phyloP scores from a whole-genome alignment of 2,797 vertebrate species.

The Pagetopsis macropterus region DNA sequence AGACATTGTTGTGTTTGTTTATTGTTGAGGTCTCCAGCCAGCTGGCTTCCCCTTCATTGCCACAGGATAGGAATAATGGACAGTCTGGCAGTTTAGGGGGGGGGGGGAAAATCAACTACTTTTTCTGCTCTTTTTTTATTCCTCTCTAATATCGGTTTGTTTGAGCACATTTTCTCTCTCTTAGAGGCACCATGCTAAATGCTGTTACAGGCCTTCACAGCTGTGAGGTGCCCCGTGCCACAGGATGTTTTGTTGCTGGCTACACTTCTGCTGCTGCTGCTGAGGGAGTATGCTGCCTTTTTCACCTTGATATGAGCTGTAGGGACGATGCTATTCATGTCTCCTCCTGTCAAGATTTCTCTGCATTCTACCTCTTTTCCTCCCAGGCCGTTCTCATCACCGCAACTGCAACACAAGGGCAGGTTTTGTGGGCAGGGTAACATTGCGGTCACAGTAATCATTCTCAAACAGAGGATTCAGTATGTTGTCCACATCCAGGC shows the following conservation, averaged over 20 bases:
- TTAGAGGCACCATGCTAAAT: slow-evolving; percentile 24
- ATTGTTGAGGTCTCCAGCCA: slow-evolving; percentile 73
- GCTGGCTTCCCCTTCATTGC: slow-evolving; percentile 68
- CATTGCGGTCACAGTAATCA: background rate
- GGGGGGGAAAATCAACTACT: slow-evolving; percentile 36
- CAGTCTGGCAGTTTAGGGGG: slow-evolving; percentile 41
- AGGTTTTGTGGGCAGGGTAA: slow-evolving; percentile 4
- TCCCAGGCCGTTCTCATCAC: slow-evolving; percentile 19
- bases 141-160: slow-evolving; percentile 31
- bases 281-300: slow-evolving; percentile 36
- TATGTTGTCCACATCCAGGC: background rate
- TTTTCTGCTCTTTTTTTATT: slow-evolving; percentile 1
- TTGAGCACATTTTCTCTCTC: slow-evolving; percentile 34
- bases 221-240: slow-evolving; percentile 21
- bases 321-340: slow-evolving; percentile 36
- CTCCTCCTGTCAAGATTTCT: slow-evolving; percentile 38
- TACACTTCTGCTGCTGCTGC: slow-evolving; percentile 40
- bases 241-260: slow-evolving; percentile 19
- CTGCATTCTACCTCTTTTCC: slow-evolving; percentile 24
- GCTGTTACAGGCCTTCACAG: slow-evolving; percentile 34
- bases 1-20: slow-evolving; percentile 76
- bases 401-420: slow-evolving; percentile 15
- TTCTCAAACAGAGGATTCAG: background rate
- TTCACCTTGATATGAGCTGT: slow-evolving; percentile 57
- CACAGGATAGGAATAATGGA: slow-evolving; percentile 68